A percentile compares a stretch with the other conserved stretches of the same genome.
phyloP scores from a whole-genome alignment of 2,113 vertebrate species.

The Bufo bufo region DNA sequence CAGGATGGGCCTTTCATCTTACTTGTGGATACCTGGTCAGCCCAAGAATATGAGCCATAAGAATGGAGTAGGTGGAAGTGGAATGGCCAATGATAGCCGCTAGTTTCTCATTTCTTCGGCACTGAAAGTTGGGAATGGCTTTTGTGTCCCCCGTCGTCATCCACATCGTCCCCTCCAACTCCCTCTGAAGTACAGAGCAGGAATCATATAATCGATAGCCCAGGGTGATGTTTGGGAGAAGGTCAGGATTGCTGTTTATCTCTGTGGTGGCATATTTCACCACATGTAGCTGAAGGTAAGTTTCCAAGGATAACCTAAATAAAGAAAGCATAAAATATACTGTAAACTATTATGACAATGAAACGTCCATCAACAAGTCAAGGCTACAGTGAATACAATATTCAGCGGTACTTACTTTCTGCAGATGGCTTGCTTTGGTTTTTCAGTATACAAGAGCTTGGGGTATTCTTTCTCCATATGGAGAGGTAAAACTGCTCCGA shows the following conservation, averaged over 20 bases:
- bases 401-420: background rate
- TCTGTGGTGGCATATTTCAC: slow-evolving; percentile 54
- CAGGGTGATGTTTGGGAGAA: slow-evolving; percentile 48
- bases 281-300: slow-evolving; percentile 32
- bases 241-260: background rate
- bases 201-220: slow-evolving; percentile 50
- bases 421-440: slow-evolving; percentile 9
- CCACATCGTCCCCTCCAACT: slow-evolving; percentile 18
- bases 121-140: background rate
- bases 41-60: slow-evolving; percentile 57
- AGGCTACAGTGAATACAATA: background rate
- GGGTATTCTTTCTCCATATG: slow-evolving; percentile 29
- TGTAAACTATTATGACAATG: background rate
- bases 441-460: slow-evolving; percentile 22
- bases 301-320: slow-evolving; percentile 19
- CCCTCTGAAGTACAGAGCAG: background rate
- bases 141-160: slow-evolving; percentile 18
- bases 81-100: slow-evolving; percentile 56
- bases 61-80: slow-evolving; percentile 53
- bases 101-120: background rate
- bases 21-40: slow-evolving; percentile 56
- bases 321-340: background rate
- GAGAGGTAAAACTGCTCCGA: slow-evolving; percentile 44
- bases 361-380: background rate
- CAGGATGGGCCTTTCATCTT: background rate